phyloP scores from a whole-genome alignment of 2,888 invertebrate genomes.

The Sinotaia quadrata region DNA sequence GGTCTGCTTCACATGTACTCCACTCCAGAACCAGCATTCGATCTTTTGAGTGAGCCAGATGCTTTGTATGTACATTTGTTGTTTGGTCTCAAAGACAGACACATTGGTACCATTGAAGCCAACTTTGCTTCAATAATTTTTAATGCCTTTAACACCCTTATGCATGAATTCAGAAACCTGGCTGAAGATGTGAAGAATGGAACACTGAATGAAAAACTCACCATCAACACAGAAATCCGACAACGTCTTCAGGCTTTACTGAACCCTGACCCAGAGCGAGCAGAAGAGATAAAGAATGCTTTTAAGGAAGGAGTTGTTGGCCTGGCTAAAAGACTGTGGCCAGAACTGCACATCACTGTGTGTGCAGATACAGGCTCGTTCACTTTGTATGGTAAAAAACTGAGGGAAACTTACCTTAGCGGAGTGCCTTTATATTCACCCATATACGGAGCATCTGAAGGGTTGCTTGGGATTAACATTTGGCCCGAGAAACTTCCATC shows the following conservation, averaged over 20 bases:
- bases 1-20: constrained; percentile 62
- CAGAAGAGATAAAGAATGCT: constrained; percentile 58
- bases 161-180: constrained; percentile 52
- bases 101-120: constrained; percentile 67
- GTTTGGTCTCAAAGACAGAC: constrained; percentile 65
- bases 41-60: constrained; percentile 64
- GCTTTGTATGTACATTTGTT: constrained; percentile 68
- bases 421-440: constrained; percentile 66
- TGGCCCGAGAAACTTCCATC: constrained; percentile 58
- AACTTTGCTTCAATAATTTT: constrained; percentile 68
- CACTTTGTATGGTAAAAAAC: constrained; percentile 56
- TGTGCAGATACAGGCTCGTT: constrained; percentile 65
- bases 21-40: constrained; percentile 60
- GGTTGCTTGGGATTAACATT: constrained; percentile 60
- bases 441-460: constrained; percentile 70
- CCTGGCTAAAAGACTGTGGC: constrained; percentile 64
- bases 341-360: constrained; percentile 54
- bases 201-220: constrained; percentile 48
- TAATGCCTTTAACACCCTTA: constrained; percentile 59
- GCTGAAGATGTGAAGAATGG: constrained; percentile 64
- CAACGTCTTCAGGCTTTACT: constrained; percentile 52
- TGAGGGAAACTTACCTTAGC: constrained; percentile 48
- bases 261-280: constrained; percentile 59
- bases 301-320: constrained; percentile 56
- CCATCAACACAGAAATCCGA: constrained; percentile 52